A percentile compares a stretch with the other conserved stretches of the same genome.
Evolutionary conservation across 30 jellyfish, hydroid and myxozoan genomes (phyloP).

Genomic region (Clytia hemisphaerica): DNA sequence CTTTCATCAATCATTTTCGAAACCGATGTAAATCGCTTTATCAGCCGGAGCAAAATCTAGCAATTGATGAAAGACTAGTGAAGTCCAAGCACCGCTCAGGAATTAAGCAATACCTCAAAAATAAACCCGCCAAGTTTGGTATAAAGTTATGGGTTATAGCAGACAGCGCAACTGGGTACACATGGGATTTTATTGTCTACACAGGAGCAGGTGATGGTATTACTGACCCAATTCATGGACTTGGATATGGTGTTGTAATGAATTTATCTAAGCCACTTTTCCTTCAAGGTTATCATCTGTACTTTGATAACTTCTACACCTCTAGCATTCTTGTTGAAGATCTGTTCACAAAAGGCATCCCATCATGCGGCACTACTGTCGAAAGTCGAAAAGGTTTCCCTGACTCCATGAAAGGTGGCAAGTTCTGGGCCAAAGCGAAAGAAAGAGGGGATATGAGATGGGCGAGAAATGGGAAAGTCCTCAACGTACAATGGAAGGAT

Average conservation of each 20-base stretch:
- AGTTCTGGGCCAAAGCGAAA: constrained; percentile 27
- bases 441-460: constrained; percentile 31
- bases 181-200: constrained; percentile 29
- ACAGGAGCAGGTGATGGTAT: constrained; percentile 27
- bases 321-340: constrained; percentile 8
- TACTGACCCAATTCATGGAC: constrained; percentile 1
- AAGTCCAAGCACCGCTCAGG: constrained; percentile 38
- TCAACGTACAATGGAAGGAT: too few relatives aligned
- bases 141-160: constrained; percentile 38
- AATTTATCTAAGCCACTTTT: neutral
- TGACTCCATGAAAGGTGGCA: constrained; percentile 27
- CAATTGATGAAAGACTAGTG: constrained; percentile 45
- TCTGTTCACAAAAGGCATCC: constrained; percentile 5
- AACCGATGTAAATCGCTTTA: constrained; percentile 11
- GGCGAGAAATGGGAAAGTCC: constrained; percentile 12
- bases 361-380: constrained; percentile 18
- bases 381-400: constrained; percentile 22
- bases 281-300: constrained; percentile 28
- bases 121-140: constrained; percentile 43
- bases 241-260: constrained; percentile 34
- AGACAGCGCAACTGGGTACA: constrained; percentile 37
- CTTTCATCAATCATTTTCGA: constrained; percentile 8
- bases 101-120: constrained; percentile 23
- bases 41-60: constrained; percentile 16
- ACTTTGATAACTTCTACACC: constrained; percentile 34